phyloP scores from a whole-genome alignment of 1,140 invertebrate genomes.

The Xylocopa sonorina region DNA sequence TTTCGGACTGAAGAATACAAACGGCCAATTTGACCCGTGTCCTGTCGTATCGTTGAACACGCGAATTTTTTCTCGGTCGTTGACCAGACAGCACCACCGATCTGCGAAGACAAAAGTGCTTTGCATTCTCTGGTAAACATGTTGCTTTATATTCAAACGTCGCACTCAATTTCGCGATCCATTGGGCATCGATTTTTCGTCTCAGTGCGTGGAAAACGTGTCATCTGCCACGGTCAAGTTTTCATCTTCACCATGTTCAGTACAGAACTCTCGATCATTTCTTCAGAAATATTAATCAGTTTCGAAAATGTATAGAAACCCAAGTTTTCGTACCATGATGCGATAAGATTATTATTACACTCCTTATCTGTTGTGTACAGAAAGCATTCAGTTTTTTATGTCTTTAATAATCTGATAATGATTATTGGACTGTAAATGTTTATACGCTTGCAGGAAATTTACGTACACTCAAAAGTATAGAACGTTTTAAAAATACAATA shows the following conservation, averaged over 20 bases:
- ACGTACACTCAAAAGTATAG: too few species aligned
- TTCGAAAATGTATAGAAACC: too few species aligned
- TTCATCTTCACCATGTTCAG: neutral
- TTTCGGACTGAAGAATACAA: neutral
- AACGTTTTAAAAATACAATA: too few species aligned
- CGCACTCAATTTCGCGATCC: neutral
- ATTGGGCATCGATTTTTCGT: neutral
- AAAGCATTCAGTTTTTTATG: too few species aligned
- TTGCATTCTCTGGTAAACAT: constrained; percentile 40
- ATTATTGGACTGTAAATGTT: too few species aligned
- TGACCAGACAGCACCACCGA: constrained; percentile 32
- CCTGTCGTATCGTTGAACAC: constrained; percentile 28
- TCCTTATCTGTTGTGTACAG: too few species aligned
- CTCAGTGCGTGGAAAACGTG: neutral
- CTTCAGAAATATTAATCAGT: neutral
- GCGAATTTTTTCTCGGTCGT: constrained; percentile 49
- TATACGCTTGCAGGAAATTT: too few species aligned
- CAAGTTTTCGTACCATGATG: too few species aligned
- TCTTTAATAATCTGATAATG: too few species aligned
- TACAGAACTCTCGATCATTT: neutral
- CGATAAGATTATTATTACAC: too few species aligned
- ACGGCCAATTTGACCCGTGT: constrained; percentile 11
- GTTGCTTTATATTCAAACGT: constrained; percentile 2
- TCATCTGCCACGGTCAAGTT: neutral
- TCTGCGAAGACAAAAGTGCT: constrained; percentile 39